Evolutionary conservation across 2,113 vertebrate species (phyloP), one percentile per base, ranked within the genome.

Genomic region (Antennarius striatus): DNA sequence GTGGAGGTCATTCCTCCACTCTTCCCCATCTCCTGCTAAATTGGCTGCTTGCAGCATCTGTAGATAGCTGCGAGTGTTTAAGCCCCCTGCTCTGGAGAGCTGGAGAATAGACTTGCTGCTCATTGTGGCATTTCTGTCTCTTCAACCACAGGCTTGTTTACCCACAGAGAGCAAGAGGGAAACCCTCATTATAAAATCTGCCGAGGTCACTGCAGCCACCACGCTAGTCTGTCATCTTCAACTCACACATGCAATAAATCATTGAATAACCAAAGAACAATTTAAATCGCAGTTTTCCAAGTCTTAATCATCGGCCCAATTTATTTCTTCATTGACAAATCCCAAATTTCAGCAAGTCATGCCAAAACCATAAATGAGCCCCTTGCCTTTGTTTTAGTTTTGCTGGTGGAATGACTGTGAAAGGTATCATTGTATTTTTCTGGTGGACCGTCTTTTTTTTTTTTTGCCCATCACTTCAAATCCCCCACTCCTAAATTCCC

Each of bases 1-100:
- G 81, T 85, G 91, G 88, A 90, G 88, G 91, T 92, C 88, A 91
- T 71, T 72, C 73, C 86, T 85, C 83, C 79, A 91, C 79, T 87
- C 80, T 79, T 82, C 66, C 73, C 77, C 81, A 82, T 86, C 86
- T 91, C 81, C 77, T 82, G 72, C 82, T 91, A 92, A 93, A 92
- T 93, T 93, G 92, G 91, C 90, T 92, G 84, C 83, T 82, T 66
- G 88, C 83, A 81, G 87, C 71, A 71, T 82, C 83, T 49, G 36
- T 76, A 82, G 84, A 82, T 84, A 65, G 72, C 87, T 83, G 73
- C 72, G 59, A 79, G 81, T 84, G 55, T 85, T 84, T 85, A 75
- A 79, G 83, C 79, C 54, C 55, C 67, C 68, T 54, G 85, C 76
- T 73, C 76, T 70, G 71, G 75, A 86, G 77, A 86, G 77, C 75